A percentile compares a stretch with the other conserved stretches of the same genome.
Evolutionary conservation across 1,140 invertebrate species (phyloP).

Genomic region (Brachionus calyciflorus): DNA sequence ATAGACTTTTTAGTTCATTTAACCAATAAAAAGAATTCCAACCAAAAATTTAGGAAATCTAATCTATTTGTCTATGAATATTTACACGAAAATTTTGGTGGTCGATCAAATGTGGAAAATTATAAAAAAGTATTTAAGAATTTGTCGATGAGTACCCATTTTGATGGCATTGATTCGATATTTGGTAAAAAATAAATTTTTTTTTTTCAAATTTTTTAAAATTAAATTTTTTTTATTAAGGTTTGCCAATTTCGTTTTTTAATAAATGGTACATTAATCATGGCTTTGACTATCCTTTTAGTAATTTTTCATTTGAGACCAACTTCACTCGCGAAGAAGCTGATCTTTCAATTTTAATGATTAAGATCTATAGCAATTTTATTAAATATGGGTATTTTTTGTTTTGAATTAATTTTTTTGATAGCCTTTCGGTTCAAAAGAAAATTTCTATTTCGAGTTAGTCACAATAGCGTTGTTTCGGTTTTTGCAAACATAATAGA

Average conservation of each 20-base stretch:
- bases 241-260: background rate
- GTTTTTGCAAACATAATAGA: no score
- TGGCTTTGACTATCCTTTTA: slow-evolving; percentile 11
- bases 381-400: slow-evolving; percentile 20
- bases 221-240: background rate
- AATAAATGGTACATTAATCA: background rate
- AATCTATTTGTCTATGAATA: slow-evolving; percentile 45
- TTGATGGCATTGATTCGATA: slow-evolving; percentile 26
- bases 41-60: background rate
- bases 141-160: slow-evolving; percentile 33
- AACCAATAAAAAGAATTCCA: background rate
- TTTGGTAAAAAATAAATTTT: slow-evolving; percentile 9
- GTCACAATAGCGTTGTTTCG: no score
- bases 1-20: slow-evolving; percentile 17
- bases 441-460: no score
- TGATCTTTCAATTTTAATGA: slow-evolving; percentile 17
- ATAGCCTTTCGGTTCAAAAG: background rate
- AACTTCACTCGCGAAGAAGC: background rate
- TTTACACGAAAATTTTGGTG: slow-evolving; percentile 27
- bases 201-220: background rate
- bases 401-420: background rate
- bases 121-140: slow-evolving; percentile 15
- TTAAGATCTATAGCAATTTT: slow-evolving; percentile 30
- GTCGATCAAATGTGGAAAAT: background rate
- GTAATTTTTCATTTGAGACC: background rate